These are phyloP conservation scores for Chloropsis cyanopogon DNA, from an alignment of 2,113 vertebrate species.

Conservation along the genomic window DNA sequence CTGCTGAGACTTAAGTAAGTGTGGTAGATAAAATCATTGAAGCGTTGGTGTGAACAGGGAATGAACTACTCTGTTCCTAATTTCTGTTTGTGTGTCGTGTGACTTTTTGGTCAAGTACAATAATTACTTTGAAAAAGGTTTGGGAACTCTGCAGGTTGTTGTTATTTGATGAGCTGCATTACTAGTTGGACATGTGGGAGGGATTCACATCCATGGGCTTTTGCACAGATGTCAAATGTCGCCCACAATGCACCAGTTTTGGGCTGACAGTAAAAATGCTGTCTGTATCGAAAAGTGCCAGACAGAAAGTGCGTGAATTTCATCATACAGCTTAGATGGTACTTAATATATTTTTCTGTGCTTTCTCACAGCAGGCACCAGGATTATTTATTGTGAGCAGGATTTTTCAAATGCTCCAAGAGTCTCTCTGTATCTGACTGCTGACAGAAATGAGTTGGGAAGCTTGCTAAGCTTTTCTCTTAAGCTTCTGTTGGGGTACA, in stretches of 20 bases:
- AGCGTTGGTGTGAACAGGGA: background rate
- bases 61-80: background rate
- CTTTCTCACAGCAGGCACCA: background rate
- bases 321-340: background rate
- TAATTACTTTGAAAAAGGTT: background rate
- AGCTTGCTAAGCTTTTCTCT: background rate
- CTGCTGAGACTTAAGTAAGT: background rate
- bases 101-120: background rate
- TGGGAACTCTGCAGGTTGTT: background rate
- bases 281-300: background rate
- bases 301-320: background rate
- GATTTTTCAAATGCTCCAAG: background rate
- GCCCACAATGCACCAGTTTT: background rate
- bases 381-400: background rate
- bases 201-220: background rate
- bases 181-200: background rate
- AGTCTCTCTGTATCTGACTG: background rate
- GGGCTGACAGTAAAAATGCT: background rate
- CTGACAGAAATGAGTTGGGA: background rate
- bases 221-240: constrained; percentile 24
- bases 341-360: background rate
- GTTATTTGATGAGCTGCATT: background rate
- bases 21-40: background rate
- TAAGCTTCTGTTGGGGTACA: background rate
- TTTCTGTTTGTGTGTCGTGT: background rate